Percentiles rank a stretch among this genome's conserved stretches.
phyloP scores from a whole-genome alignment of 2,797 vertebrate genomes.

The Crocodylus rhombifer region DNA sequence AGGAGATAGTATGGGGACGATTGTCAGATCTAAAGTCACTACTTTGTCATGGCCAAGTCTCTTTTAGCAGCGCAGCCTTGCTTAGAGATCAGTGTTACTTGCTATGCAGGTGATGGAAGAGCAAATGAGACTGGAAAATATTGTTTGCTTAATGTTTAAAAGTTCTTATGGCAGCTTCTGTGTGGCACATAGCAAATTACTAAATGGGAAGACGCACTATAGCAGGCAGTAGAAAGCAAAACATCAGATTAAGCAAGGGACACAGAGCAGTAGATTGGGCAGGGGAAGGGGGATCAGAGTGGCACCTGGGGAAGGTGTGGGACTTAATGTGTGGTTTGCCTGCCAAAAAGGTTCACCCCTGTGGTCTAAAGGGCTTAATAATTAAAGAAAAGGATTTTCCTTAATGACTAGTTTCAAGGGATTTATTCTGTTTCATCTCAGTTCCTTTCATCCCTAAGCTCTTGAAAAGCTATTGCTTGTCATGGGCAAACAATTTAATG shows the following conservation, averaged over 20 bases:
- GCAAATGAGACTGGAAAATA: not conserved
- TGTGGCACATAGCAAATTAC: too few species aligned
- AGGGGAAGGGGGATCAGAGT: too few species aligned
- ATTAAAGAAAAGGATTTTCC: not conserved
- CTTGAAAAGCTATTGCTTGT: not conserved
- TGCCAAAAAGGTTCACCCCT: too few species aligned
- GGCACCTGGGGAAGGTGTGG: too few species aligned
- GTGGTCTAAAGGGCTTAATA: not conserved
- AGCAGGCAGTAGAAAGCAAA: too few species aligned
- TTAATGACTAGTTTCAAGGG: slow-evolving; percentile 33
- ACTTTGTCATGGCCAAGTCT: rapidly evolving
- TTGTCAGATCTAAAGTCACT: not conserved
- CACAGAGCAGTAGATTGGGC: not conserved
- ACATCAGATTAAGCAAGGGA: too few species aligned
- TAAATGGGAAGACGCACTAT: too few species aligned
- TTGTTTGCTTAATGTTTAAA: not conserved
- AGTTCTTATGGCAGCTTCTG: too few species aligned
- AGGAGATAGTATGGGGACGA: not conserved
- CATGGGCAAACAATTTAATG: not conserved
- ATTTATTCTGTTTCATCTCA: slow-evolving; percentile 28
- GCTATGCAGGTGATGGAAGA: not conserved
- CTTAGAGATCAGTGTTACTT: not conserved
- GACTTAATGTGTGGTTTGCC: too few species aligned
- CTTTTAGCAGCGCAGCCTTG: not conserved
- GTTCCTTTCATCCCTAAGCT: slow-evolving; percentile 51